These are phyloP conservation scores for Apeltes quadracus DNA, from an alignment of 2,113 vertebrate genomes.

Conservation along the genomic window DNA sequence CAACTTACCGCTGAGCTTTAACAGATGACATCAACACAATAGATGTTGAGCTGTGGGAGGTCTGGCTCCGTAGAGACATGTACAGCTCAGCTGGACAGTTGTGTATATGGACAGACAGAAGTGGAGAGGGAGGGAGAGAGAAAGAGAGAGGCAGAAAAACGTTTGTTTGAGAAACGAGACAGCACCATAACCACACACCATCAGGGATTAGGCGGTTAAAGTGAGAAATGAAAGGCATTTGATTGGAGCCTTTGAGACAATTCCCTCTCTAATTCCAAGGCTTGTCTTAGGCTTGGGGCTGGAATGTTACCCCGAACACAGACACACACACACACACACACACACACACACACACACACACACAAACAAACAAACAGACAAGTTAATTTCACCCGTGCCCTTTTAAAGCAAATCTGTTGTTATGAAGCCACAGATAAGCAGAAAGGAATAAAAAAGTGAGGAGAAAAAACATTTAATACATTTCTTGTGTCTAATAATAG, in stretches of 20 bases:
- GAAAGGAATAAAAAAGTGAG: constrained; percentile 1
- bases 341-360: constrained; percentile 2
- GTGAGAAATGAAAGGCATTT: constrained; percentile 58
- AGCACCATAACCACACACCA: constrained; percentile 29
- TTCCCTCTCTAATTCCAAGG: constrained; percentile 44
- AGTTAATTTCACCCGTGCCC: constrained; percentile 61
- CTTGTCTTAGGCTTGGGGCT: constrained; percentile 36
- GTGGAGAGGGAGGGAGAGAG: neutral
- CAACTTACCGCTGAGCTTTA: constrained; percentile 10
- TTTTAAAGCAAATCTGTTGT: constrained; percentile 62
- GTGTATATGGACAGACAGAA: neutral
- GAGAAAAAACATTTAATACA: constrained; percentile 19
- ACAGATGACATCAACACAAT: constrained; percentile 18
- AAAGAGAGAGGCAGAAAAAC: constrained; percentile 21
- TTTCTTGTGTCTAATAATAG: constrained; percentile 47
- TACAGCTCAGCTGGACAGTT: constrained; percentile 18
- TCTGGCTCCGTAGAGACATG: constrained; percentile 18
- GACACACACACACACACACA: constrained; percentile 3
- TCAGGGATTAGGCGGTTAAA: constrained; percentile 61
- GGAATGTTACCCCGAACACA: constrained; percentile 34
- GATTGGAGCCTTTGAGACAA: constrained; percentile 53
- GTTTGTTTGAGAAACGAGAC: constrained; percentile 35
- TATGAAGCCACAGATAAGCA: constrained; percentile 49
- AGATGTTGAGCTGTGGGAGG: constrained; percentile 5
- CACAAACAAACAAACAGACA: constrained; percentile 14